Percentiles rank a stretch among this genome's conserved stretches.
Evolutionary conservation across 2,888 invertebrate species (phyloP).

Genomic region (Smittia sp.): DNA sequence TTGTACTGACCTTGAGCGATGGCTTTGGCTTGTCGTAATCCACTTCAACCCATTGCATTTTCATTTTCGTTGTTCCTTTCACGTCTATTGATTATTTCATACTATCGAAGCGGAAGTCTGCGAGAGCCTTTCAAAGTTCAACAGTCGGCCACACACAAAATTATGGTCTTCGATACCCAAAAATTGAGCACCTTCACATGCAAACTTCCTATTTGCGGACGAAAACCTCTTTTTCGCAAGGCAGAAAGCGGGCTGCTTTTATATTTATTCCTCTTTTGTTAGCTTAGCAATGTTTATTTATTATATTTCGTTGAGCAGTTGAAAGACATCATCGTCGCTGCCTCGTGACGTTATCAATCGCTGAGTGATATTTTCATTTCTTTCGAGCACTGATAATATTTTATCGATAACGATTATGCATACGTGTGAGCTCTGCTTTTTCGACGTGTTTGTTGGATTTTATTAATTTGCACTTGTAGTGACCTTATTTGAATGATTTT

Average conservation of each 20-base stretch:
- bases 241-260: background rate
- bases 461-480: slow-evolving; percentile 40
- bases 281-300: background rate
- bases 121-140: background rate
- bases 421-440: background rate
- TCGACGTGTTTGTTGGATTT: background rate
- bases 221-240: background rate
- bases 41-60: slow-evolving; percentile 40
- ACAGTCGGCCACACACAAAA: background rate
- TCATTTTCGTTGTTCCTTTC: slow-evolving; percentile 28
- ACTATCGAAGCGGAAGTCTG: background rate
- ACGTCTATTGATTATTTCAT: background rate
- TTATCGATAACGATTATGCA: slow-evolving; percentile 30
- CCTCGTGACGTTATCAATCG: slow-evolving; percentile 34
- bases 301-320: background rate
- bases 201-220: background rate
- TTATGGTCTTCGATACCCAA: background rate
- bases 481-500: slow-evolving; percentile 34
- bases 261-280: background rate
- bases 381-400: slow-evolving; percentile 28
- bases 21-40: slow-evolving; percentile 41
- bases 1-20: slow-evolving; percentile 37
- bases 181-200: background rate
- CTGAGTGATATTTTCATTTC: background rate
- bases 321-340: slow-evolving; percentile 1